A percentile compares a stretch with the other conserved stretches of the same genome.
Evolutionary conservation across 92 coral and sea anemone species (phyloP).

Genomic region (Bergia sp.): DNA sequence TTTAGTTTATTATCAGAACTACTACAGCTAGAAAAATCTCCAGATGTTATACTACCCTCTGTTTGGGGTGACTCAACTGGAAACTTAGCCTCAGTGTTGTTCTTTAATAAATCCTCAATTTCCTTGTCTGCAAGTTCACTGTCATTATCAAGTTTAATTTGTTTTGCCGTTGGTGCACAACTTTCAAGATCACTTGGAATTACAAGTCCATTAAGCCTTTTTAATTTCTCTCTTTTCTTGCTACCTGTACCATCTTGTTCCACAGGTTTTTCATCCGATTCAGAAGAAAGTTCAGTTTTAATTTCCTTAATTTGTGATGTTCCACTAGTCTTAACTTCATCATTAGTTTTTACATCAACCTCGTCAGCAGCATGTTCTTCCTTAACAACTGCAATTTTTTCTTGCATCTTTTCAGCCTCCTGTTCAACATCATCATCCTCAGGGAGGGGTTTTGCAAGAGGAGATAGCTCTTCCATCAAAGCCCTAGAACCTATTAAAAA

Average conservation of each 20-base stretch:
- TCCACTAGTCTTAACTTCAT: not conserved
- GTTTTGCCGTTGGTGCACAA: slow-evolving; percentile 63
- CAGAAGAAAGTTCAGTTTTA: slow-evolving; percentile 21
- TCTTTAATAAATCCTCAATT: slow-evolving; percentile 55
- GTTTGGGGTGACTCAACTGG: slow-evolving; percentile 71
- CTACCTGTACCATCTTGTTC: slow-evolving; percentile 22
- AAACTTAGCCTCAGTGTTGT: slow-evolving; percentile 47
- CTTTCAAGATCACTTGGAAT: slow-evolving; percentile 52
- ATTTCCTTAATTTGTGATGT: not conserved
- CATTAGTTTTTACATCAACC: not conserved
- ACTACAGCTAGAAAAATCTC: slow-evolving; percentile 36
- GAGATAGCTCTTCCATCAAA: slow-evolving; percentile 27
- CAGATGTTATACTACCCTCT: slow-evolving; percentile 73
- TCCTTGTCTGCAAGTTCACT: slow-evolving; percentile 61
- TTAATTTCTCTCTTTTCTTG: slow-evolving; percentile 37
- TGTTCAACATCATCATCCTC: slow-evolving; percentile 18
- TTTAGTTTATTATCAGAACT: slow-evolving; percentile 28
- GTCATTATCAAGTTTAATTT: slow-evolving; percentile 77
- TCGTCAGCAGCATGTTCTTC: slow-evolving; percentile 11
- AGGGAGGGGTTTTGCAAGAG: slow-evolving; percentile 28
- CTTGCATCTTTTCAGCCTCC: not conserved
- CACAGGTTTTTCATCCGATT: not conserved
- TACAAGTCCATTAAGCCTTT: slow-evolving; percentile 40
- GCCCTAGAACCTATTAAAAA: slow-evolving; percentile 3
- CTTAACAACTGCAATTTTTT: slow-evolving; percentile 7